A percentile compares a stretch with the other conserved stretches of the same genome.
These are phyloP conservation scores for Anguilla japonica DNA, from an alignment of 2,113 vertebrate species.

Conservation along the genomic window DNA sequence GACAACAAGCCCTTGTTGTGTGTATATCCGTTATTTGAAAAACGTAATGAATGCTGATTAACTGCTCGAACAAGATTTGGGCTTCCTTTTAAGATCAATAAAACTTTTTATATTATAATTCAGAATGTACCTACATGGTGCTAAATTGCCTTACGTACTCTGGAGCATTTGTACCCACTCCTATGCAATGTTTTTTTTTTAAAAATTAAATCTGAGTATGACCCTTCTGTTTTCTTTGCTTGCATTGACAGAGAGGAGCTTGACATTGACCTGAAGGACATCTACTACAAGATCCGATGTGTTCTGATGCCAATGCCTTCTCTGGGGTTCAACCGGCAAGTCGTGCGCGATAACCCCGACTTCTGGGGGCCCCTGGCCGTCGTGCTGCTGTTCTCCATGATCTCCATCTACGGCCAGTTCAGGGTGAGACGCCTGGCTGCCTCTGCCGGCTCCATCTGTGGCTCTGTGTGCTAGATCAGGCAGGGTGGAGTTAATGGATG, in stretches of 20 bases:
- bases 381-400: conserved; percentile 98
- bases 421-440: conserved; percentile 74
- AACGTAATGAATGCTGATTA: background rate
- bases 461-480: background rate
- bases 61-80: background rate
- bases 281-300: conserved; percentile 98
- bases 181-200: no score
- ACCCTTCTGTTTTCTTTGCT: background rate
- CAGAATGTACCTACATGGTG: background rate
- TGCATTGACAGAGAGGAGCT: conserved; percentile 81
- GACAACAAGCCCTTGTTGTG: conserved; percentile 94
- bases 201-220: conserved; percentile 5
- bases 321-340: conserved; percentile 95
- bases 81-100: background rate
- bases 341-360: conserved; percentile 96
- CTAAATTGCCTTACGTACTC: background rate
- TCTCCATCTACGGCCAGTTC: conserved; percentile 97
- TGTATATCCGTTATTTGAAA: conserved; percentile 51
- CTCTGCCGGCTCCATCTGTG: background rate
- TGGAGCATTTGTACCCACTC: no score
- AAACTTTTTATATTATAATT: background rate
- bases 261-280: conserved; percentile 97
- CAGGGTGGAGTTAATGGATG: background rate
- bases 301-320: conserved; percentile 99
- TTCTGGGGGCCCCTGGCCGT: conserved; percentile 97